Evolutionary conservation across 2,113 vertebrate genomes (phyloP), one percentile per base, ranked within the genome.

Genomic region (Tautogolabrus adspersus): DNA sequence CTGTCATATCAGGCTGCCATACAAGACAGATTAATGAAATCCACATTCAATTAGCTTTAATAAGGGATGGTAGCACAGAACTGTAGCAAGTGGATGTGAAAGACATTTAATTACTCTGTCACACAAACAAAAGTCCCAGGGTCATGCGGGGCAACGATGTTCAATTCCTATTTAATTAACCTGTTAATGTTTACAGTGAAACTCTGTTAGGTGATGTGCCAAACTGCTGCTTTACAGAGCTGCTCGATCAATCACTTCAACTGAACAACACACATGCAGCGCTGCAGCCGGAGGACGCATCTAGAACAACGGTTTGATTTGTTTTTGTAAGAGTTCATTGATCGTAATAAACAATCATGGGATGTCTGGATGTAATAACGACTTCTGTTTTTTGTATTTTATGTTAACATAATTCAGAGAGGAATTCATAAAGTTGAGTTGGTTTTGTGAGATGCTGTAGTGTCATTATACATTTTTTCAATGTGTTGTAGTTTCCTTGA

Each of bases 11-110:
- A 73, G 59, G 16, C 81, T 77, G 63, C 8, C 60, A 52, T 79
- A 85, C 44, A 64, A 76, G 52, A 70, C 79, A 77, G 78, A 92
- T 89, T 84, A 88, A 87, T 34, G 34, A 61, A 47, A 79, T 76
- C 63, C 15, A 18, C 23, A 64, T 60, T 76, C 91, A 84, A 91
- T 89, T 82, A 83, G 71, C 59, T 67, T 40, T 57, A 87, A 90
- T 87, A 84, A 87, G 47, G 42, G 21, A 55, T 51, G 46, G 47
- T 66, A 67, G 65, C 75, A 56, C 69, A 76, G 49, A 52, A 75
- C 22, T 44, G 51, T 61, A 64, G 15, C 66, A 67, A 71, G 57
- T 54, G 47, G 6, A 4, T 56, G 47, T 76, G 62, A 21, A 26
- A 47, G 30, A 18, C 10, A 61, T 62, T 75, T 72, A 81, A 76